Conservation (phyloP, 1,140 invertebrate genomes). For the Oreohelix idahoensis region DNA sequence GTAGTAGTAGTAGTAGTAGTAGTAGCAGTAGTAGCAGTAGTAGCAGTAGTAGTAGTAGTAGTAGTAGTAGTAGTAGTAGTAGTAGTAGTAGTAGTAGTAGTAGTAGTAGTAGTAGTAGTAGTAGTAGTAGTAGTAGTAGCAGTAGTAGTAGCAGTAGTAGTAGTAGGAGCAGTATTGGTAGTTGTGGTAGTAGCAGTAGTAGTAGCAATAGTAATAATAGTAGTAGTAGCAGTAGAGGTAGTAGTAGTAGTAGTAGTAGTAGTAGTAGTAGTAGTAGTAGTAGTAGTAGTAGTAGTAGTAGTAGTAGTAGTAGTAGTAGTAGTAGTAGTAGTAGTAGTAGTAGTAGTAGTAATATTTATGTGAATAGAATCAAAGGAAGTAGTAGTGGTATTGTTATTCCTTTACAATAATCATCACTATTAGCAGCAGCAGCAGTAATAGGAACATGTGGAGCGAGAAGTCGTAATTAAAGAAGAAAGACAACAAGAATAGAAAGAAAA, state of each 20-base stretch:
- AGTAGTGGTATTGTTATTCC: neutral
- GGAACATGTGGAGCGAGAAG: too few relatives aligned
- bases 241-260: slow-evolving; percentile 7
- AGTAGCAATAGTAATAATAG: neutral
- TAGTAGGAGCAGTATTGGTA: too few relatives aligned
- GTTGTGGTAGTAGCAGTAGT: too few relatives aligned
- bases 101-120: slow-evolving; percentile 5
- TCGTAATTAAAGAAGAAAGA: too few relatives aligned
- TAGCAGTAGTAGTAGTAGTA: slow-evolving; percentile 2
- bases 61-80: slow-evolving; percentile 7
- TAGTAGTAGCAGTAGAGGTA: neutral
- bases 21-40: neutral
- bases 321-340: slow-evolving; percentile 3
- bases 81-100: slow-evolving; percentile 3
- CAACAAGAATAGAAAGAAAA: too few relatives aligned
- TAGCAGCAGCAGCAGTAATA: neutral
- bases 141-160: slow-evolving; percentile 9
- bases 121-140: slow-evolving; percentile 1
- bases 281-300: neutral
- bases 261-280: slow-evolving; percentile 7
- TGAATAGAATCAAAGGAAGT: neutral
- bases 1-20: slow-evolving; percentile 3
- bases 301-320: neutral
- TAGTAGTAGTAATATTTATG: neutral
- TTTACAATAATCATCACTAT: neutral